Evolutionary conservation across 2,797 vertebrate genomes (phyloP), one percentile per base, ranked within the genome.

Genomic region (Ctenochaetus hawaiiensis): DNA sequence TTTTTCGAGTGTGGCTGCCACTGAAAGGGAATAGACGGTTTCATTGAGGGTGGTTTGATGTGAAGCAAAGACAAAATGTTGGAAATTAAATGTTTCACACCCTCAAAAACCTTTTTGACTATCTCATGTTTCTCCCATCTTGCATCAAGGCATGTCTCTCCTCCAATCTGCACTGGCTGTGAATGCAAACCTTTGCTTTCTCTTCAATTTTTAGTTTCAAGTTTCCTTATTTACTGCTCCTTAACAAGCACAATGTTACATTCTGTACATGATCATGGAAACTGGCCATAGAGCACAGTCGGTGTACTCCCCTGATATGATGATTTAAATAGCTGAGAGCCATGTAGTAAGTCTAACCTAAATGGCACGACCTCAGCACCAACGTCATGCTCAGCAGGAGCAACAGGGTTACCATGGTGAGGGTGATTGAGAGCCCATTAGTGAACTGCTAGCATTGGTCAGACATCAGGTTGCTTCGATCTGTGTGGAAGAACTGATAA

Each of bases 391-490:
- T 73, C 83, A 87, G 82, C 80, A 72, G 77, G 82, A 82, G 83
- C 51, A n/a, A 18, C 34, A 6, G 37, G 63, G 86, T 90, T 90
- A 51, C 88, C 80, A 84, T 90, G 85, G 89, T 74, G 80, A 89
- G 56, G 34, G 62, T 77, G 81, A 80, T 65, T 85, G 73, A 88
- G 74, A 79, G 77, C 43, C 72, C 80, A 83, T 91, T 91, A 88
- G 84, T 54, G 74, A 41, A 76, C 72, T 67, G 79, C 68, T 81
- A 74, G 63, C 73, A 44, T 77, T 72, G 78, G 77, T 73, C 69
- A 77, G 65, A 76, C 67, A 77, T 78, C 65, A 75, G 60, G 76
- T 80, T 3, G 20, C 30, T 59, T 59, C 59, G 45, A 56, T 80
- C 74, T 45, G 17, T 75, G 59, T 75, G 41, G 60, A 83, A 66